phyloP scores from a whole-genome alignment of 2,113 vertebrate species.

The Etia nguti region DNA sequence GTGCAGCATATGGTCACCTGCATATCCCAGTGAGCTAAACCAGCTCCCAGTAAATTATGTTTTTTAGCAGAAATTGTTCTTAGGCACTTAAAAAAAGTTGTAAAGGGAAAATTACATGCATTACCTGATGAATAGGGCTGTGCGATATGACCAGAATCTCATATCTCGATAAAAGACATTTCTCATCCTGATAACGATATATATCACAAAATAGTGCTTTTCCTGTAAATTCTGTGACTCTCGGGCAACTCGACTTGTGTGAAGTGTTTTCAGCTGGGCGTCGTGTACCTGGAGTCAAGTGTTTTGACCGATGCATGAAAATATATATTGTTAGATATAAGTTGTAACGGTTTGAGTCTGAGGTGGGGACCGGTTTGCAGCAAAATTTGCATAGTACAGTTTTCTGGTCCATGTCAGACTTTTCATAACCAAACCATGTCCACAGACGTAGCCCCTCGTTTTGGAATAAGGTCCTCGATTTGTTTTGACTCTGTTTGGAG shows the following conservation, averaged over 20 bases:
- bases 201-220: not conserved
- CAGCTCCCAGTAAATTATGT: not conserved
- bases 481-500: not conserved
- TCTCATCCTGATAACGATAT: not conserved
- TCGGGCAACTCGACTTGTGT: not conserved
- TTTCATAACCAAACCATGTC: too few species aligned
- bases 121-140: not conserved
- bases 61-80: not conserved
- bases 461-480: not conserved
- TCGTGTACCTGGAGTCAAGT: not conserved
- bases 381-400: too few species aligned
- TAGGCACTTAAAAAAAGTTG: not conserved
- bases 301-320: not conserved
- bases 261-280: not conserved
- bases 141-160: not conserved
- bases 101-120: not conserved
- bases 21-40: not conserved
- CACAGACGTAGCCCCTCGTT: too few species aligned
- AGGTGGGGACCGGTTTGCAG: not conserved
- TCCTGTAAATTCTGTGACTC: not conserved
- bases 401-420: too few species aligned
- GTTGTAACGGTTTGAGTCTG: not conserved
- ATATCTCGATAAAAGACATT: not conserved
- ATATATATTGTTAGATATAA: not conserved
- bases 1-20: not conserved